Base-by-base conservation (phyloP, 2,888 invertebrate genomes). In the Melieria picta region DNA sequence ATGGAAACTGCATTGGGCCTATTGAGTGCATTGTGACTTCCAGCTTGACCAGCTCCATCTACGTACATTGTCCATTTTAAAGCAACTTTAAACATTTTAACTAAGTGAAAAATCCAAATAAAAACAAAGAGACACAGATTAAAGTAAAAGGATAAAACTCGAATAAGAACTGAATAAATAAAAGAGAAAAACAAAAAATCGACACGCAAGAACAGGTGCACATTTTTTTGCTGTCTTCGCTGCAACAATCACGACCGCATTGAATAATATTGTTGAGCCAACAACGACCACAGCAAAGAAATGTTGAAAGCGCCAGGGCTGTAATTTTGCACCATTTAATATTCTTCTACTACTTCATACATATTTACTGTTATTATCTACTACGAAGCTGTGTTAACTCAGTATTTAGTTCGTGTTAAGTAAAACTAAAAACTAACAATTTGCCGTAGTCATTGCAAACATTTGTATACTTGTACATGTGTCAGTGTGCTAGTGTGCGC, bases 251-350 rank as follows among this genome's bases (percentile, higher is more conserved):
- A 48, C 48, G 43, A 57, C 42, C 3, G 50, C 6, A 65, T 16
- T 5, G 43, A 9, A 57, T 43, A 58, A 55, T 4, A 11, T 56
- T 52, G 46, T 46, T 46, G 48, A 66, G 65, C 45, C 63, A 43
- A 13, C 61, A 62, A 72, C 48, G 80, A 80, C 77, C 76, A 80
- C 75, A 80, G 81, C 83, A 82, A 84, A 82, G 77, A 84, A 83
- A 84, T 84, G 83, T 80, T 83, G 79, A 73, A 74, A 81, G 81
- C 83, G 83, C 82, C 84, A 83, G 83, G 84, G 84, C 84, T 81
- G 84, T 84, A 83, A 83, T 84, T 82, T 81, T 83, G 84, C 84
- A 84, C 84, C 82, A 84, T 80, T 81, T 82, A 80, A 72, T 77
- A 72, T 72, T 62, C 60, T 67, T 45, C 67, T 67, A 67, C 58